These are phyloP conservation scores for Simalia tracyae DNA, from an alignment of 2,797 vertebrate species.

Conservation along the genomic window DNA sequence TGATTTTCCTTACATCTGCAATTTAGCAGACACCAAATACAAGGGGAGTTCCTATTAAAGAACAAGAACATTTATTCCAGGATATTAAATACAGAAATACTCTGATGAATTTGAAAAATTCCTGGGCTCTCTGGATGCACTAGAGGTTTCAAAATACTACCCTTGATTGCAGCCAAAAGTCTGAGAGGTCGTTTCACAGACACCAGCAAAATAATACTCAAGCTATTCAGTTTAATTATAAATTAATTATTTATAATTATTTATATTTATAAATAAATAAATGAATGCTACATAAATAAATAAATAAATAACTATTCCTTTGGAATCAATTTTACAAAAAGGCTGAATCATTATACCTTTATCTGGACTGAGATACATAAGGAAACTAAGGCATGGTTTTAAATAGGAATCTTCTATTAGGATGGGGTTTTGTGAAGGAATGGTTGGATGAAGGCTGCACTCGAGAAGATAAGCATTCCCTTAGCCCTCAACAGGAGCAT, in stretches of 20 bases:
- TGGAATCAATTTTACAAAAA: neutral
- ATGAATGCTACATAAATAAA: too few relatives aligned
- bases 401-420: too few relatives aligned
- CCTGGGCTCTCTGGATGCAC: neutral
- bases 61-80: neutral
- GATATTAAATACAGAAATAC: neutral
- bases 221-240: neutral
- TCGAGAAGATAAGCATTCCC: too few relatives aligned
- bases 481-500: too few relatives aligned
- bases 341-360: neutral
- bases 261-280: too few relatives aligned
- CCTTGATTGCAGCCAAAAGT: neutral
- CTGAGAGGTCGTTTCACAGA: neutral
- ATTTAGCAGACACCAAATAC: constrained; percentile 11
- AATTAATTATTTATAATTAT: too few relatives aligned
- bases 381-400: neutral
- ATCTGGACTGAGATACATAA: neutral
- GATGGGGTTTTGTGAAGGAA: neutral
- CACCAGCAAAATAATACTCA: neutral
- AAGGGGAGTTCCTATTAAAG: neutral
- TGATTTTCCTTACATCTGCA: neutral
- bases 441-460: too few relatives aligned
- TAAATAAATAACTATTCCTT: too few relatives aligned
- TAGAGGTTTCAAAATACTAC: neutral
- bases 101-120: neutral